A percentile compares a stretch with the other conserved stretches of the same genome.
These are phyloP conservation scores for Macropus fuliginosus DNA, from an alignment of 2,797 vertebrate genomes.

Conservation along the genomic window DNA sequence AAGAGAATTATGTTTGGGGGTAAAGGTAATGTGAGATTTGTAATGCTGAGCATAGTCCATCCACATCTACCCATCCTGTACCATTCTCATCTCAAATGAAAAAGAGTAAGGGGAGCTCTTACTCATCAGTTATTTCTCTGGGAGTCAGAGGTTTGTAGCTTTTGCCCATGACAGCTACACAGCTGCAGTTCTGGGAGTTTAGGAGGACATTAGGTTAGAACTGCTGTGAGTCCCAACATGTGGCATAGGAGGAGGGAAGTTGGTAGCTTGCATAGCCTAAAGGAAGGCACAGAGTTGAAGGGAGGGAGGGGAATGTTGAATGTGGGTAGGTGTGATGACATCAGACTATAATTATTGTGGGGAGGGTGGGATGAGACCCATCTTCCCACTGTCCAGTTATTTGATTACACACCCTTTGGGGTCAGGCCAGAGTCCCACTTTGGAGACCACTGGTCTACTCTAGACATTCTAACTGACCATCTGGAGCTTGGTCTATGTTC, in stretches of 20 bases:
- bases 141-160: background rate
- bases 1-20: background rate
- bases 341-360: background rate
- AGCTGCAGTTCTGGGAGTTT: background rate
- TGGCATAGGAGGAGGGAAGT: background rate
- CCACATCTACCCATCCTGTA: background rate
- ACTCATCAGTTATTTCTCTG: background rate
- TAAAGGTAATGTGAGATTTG: background rate
- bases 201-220: too few relatives aligned
- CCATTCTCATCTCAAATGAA: background rate
- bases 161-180: background rate
- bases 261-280: background rate
- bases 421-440: background rate
- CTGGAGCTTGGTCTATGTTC: background rate
- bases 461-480: background rate
- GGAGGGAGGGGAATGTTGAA: background rate
- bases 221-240: too few relatives aligned
- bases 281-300: background rate
- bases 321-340: background rate
- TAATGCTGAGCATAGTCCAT: background rate
- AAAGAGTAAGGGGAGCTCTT: background rate
- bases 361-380: background rate
- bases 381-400: background rate
- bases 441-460: background rate
- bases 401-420: background rate